A percentile compares a stretch with the other conserved stretches of the same genome.
These are phyloP conservation scores for Hoplodrina blanda DNA, from an alignment of 2,888 invertebrate genomes.

Conservation along the genomic window DNA sequence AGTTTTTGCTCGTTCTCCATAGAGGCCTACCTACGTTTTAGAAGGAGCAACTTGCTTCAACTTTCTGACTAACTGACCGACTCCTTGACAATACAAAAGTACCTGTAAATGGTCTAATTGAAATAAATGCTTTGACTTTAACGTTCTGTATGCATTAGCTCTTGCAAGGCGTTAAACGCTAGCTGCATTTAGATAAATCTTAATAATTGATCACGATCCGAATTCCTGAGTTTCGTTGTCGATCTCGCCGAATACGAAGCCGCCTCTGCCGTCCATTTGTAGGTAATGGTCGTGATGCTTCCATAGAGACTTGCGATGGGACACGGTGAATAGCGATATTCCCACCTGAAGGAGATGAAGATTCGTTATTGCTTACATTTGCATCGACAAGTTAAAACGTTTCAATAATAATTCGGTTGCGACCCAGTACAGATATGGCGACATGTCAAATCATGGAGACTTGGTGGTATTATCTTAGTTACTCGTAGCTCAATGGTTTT, in stretches of 20 bases:
- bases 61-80: no score
- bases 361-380: neutral
- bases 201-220: slow-evolving; percentile 93
- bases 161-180: slow-evolving; percentile 11
- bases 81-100: no score
- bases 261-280: slow-evolving; percentile 98
- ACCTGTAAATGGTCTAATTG: no score
- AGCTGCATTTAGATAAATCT: slow-evolving; percentile 10
- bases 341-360: slow-evolving; percentile 86
- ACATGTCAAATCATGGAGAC: no score
- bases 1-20: no score
- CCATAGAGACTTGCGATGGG: slow-evolving; percentile 99
- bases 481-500: no score
- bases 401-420: no score
- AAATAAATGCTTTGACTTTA: neutral
- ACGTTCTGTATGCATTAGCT: slow-evolving; percentile 27
- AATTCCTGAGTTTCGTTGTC: slow-evolving; percentile 97
- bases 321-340: slow-evolving; percentile 99
- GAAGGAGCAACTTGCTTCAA: no score
- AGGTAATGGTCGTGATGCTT: slow-evolving; percentile 98
- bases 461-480: no score
- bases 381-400: no score
- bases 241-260: slow-evolving; percentile 96
- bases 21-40: no score
- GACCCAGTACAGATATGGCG: no score